These are phyloP conservation scores for Agrochola lota DNA, from an alignment of 2,888 invertebrate genomes.

Conservation along the genomic window DNA sequence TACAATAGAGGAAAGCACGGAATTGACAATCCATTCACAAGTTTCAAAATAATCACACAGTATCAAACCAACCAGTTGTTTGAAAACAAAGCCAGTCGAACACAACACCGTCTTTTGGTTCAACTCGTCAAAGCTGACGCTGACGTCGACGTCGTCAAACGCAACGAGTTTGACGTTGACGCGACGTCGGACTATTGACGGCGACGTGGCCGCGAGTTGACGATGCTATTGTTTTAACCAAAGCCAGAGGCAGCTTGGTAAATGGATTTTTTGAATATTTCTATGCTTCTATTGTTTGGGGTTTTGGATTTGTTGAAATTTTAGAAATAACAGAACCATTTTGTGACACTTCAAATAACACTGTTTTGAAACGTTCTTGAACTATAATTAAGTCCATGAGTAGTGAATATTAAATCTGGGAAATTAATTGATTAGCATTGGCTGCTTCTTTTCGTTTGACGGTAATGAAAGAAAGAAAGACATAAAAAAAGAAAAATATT, in stretches of 20 bases:
- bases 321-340: too few relatives aligned
- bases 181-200: conserved; percentile 13
- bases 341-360: not conserved
- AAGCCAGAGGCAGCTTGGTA: not conserved
- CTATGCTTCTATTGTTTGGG: not conserved
- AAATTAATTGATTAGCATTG: not conserved
- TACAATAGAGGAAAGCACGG: not conserved
- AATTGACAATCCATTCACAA: not conserved
- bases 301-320: not conserved
- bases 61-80: not conserved
- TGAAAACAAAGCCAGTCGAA: conserved; percentile 23
- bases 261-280: conserved; percentile 13
- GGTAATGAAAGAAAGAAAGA: too few relatives aligned
- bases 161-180: conserved; percentile 31
- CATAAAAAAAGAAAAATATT: too few relatives aligned
- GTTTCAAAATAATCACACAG: not conserved
- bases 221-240: conserved; percentile 36
- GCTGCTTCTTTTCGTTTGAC: too few relatives aligned
- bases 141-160: conserved; percentile 1
- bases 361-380: not conserved
- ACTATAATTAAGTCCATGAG: not conserved
- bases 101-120: conserved; percentile 10
- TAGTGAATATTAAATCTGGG: not conserved
- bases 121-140: conserved; percentile 1
- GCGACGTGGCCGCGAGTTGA: not conserved